A percentile compares a stretch with the other conserved stretches of the same genome.
Evolutionary conservation across 2,113 vertebrate genomes (phyloP).

Genomic region (Gallinago jamesoni): DNA sequence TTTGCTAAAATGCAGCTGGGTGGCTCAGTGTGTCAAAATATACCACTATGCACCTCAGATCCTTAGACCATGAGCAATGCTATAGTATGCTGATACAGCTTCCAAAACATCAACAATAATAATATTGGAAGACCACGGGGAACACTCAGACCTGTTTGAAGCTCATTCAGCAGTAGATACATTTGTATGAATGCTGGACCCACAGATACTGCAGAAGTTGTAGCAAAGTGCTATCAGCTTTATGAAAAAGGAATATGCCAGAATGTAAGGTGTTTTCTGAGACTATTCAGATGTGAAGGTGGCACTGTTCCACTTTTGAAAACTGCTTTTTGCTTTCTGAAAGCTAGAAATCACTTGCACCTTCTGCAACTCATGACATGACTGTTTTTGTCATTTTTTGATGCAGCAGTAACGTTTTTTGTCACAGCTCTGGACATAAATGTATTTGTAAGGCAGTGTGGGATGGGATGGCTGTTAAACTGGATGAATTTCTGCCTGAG

Average conservation of each 20-base stretch:
- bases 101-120: neutral
- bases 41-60: neutral
- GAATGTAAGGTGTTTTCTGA: neutral
- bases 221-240: neutral
- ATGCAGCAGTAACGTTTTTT: neutral
- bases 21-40: neutral
- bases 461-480: neutral
- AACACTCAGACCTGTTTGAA: neutral
- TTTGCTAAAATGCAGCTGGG: neutral
- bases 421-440: neutral
- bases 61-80: neutral
- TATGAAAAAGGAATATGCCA: neutral
- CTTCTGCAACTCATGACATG: neutral
- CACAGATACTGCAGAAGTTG: neutral
- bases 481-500: neutral
- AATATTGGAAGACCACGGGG: neutral
- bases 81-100: neutral
- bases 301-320: neutral
- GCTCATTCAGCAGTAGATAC: neutral
- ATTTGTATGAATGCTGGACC: neutral
- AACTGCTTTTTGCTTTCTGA: neutral
- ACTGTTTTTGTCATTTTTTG: neutral
- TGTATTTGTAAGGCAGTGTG: neutral
- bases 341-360: neutral
- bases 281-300: neutral